Evolutionary conservation across 92 coral and sea anemone genomes (phyloP), one percentile per base, ranked within the genome.

Genomic region (Porites evermanni): DNA sequence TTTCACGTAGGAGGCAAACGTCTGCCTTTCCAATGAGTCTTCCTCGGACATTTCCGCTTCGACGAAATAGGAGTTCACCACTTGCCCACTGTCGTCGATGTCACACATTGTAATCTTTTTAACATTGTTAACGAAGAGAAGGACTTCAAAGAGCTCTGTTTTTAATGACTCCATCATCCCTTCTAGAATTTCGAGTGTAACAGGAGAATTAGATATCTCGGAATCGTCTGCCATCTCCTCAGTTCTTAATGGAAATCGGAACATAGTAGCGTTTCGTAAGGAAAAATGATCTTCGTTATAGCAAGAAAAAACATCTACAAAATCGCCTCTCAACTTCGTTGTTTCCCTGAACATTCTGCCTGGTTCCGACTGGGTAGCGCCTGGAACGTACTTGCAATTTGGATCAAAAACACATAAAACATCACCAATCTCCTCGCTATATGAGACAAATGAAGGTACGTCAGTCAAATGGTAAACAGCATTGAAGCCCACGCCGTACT

Each of bases 391-490:
- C 58, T 89, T 91, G 69, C 83, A 84, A 38, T 90, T 92, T 12
- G 98, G 98, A 53, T 96, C 98, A 84, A 96, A 89, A 7, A 90
- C 89, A 80, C 98, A 94, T 79, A 96, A 82, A 18, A 94, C 89
- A 23, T 92, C 94, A 7, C 98, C 98, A 69, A 94, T 90, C 78
- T 94, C 95, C 2, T 77, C 84, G 21, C 95, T 93, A 58, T 90
- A 84, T 13, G 98, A 94, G 23, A 78, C 44, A 82, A 96, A 96
- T 0, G 98, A 88, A 9, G 98, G 98, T 8, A 79, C 96, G 32
- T 95, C 98, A 2, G 98, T 95, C 78, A 95, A 86, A 71, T 94
- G 97, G 77, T 96, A 96, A 20, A 96, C 98, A 7, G 95, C 95
- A 76, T 96, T 96, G 83, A 96, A 96, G 3, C 98, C 98, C 18